Evolutionary conservation across 1,140 invertebrate species (phyloP).

Genomic region (Zaprionus africanus): DNA sequence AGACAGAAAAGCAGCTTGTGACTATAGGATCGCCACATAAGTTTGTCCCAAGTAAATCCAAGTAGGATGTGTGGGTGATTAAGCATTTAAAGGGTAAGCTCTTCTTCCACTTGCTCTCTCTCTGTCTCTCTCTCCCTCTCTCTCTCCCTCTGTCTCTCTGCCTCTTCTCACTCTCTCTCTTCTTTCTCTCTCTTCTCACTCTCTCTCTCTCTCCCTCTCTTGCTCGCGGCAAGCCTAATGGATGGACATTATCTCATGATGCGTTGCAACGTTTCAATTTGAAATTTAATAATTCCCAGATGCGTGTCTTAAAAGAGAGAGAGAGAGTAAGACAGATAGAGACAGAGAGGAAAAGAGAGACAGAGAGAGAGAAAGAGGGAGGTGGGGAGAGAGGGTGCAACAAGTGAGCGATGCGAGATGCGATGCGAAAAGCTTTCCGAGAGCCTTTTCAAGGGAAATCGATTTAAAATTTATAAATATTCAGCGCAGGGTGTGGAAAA

Average conservation of each 20-base stretch:
- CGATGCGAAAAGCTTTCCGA: not conserved
- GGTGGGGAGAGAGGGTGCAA: constrained; percentile 16
- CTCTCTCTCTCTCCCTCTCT: too few species aligned
- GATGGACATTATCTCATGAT: not conserved
- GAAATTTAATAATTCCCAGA: not conserved
- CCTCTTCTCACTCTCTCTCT: too few species aligned
- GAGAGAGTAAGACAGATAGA: not conserved
- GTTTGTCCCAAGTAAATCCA: too few species aligned
- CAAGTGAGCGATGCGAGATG: constrained; percentile 28
- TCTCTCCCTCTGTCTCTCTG: too few species aligned
- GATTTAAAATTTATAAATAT: constrained; percentile 80
- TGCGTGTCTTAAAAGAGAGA: not conserved
- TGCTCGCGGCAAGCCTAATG: not conserved
- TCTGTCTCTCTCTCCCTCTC: not conserved
- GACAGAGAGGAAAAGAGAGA: not conserved
- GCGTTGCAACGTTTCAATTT: constrained; percentile 3
- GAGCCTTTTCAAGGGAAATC: constrained; percentile 54
- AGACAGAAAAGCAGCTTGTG: not conserved
- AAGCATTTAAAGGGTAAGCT: too few species aligned
- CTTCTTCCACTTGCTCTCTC: too few species aligned
- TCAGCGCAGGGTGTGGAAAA: constrained; percentile 66
- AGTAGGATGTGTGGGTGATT: too few species aligned
- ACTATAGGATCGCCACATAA: too few species aligned
- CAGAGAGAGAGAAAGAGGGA: not conserved
- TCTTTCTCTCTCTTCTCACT: too few species aligned